Base-by-base conservation (phyloP, 2,797 vertebrate genomes). In the Lepus oiostolus region DNA sequence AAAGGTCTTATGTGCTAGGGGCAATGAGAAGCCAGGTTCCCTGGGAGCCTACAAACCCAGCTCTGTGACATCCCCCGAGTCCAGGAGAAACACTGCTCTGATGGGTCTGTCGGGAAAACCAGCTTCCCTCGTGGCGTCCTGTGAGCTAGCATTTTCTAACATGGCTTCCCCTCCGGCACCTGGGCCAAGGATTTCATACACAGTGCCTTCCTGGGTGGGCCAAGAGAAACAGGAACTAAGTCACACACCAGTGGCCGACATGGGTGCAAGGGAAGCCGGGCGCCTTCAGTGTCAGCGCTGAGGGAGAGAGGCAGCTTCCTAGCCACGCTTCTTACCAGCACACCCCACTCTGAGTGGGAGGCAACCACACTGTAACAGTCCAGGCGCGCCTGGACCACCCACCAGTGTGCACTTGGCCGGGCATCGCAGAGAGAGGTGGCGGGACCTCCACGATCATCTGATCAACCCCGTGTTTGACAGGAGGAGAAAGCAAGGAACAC, bases 211-310 rank as follows among this genome's bases (percentile, higher is more conserved):
- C 95, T 94, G 93, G 95, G 95, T 94, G 83, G 91, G 88, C 77
- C 42, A 76, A 95, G 86, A 95, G 91, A 97, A 97, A 96, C 81
- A 93, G 94, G 96, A 95, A 94, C 68, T 80, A 91, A 86, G 96
- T 82, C 79, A 96, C 1, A 50, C 91, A 68, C 87, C 70, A 42
- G 93, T 75, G 80, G 80, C 76, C 24, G 12, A 72, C 62, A 80
- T 38, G 95, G 91, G 94, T 95, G 67, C 80, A 93, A 93, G 93
- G 85, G 84, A 90, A 83, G 93, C 68, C 81, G 65, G 63, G 84
- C 67, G 89, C 91, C 86, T 80, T 60, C 70, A 32, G 70, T 63
- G 9, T 88, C 92, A 80, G 81, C 87, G 35, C 3, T 11, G 75
- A 90, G 50, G 84, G 35, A 63, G 32, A 90, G 70, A 85, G 91